Evolutionary conservation across 2,797 vertebrate genomes (phyloP).

Genomic region (Lepidocolaptes lacrymiger): DNA sequence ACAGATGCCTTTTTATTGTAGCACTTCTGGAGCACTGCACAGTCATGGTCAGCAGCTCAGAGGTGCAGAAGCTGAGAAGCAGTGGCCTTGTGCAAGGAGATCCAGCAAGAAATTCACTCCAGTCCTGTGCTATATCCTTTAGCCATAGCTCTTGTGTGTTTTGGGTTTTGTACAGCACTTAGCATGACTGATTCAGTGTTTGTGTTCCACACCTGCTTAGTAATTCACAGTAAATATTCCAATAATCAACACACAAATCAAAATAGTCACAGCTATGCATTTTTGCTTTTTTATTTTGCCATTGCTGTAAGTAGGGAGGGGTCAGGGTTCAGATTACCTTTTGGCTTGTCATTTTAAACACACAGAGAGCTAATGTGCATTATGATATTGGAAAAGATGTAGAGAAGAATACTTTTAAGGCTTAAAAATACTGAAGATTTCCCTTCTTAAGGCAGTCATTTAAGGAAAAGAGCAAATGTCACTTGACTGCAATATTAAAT

Average conservation of each 20-base stretch:
- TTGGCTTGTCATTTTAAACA: not conserved
- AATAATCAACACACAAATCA: not conserved
- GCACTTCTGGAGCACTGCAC: not conserved
- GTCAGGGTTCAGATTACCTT: not conserved
- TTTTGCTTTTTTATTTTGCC: not conserved
- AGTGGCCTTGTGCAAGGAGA: not conserved
- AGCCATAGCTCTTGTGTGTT: not conserved
- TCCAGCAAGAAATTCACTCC: not conserved
- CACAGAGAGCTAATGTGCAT: not conserved
- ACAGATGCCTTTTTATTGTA: not conserved
- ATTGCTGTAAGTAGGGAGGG: not conserved
- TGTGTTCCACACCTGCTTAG: not conserved
- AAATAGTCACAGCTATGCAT: not conserved
- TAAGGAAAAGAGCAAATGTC: not conserved
- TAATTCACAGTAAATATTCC: not conserved
- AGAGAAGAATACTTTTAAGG: not conserved
- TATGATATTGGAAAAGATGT: not conserved
- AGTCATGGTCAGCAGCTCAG: not conserved
- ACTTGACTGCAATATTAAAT: not conserved
- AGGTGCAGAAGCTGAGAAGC: not conserved
- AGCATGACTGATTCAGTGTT: not conserved
- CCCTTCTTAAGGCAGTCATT: not conserved
- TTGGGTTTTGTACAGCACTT: not conserved
- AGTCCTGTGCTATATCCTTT: not conserved
- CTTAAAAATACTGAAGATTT: not conserved